Evolutionary conservation across 1,140 invertebrate genomes (phyloP).

Genomic region (Brachionus asplanchnoidis): DNA sequence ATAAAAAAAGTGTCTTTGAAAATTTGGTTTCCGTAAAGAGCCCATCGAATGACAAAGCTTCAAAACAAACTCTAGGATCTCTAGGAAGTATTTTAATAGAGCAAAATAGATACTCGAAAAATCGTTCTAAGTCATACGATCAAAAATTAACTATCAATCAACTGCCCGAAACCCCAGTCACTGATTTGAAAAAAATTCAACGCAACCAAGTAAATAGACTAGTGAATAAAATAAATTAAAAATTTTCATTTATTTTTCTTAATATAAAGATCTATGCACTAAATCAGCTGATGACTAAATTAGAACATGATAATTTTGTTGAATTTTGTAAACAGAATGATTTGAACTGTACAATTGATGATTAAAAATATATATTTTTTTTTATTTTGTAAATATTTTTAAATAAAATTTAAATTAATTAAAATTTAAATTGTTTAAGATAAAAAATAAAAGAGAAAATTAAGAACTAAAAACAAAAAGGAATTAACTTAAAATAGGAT

Average conservation of each 20-base stretch:
- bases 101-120: background rate
- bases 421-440: too few species aligned
- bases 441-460: too few species aligned
- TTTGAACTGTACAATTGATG: background rate
- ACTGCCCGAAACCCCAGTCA: background rate
- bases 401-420: background rate
- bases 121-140: conserved; percentile 8
- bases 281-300: conserved; percentile 26
- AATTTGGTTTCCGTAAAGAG: background rate
- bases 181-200: conserved; percentile 13
- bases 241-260: background rate
- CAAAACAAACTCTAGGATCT: background rate
- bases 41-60: background rate
- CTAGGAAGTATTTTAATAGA: background rate
- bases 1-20: background rate
- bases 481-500: too few species aligned
- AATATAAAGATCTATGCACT: background rate
- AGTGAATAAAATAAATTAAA: background rate
- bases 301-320: conserved; percentile 35
- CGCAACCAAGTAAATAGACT: background rate
- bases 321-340: background rate
- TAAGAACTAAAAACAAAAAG: too few species aligned
- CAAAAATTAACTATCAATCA: background rate
- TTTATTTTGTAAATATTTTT: background rate
- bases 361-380: background rate